Evolutionary conservation across 1,140 invertebrate species (phyloP).

Genomic region (Drosophila subpulchrella): DNA sequence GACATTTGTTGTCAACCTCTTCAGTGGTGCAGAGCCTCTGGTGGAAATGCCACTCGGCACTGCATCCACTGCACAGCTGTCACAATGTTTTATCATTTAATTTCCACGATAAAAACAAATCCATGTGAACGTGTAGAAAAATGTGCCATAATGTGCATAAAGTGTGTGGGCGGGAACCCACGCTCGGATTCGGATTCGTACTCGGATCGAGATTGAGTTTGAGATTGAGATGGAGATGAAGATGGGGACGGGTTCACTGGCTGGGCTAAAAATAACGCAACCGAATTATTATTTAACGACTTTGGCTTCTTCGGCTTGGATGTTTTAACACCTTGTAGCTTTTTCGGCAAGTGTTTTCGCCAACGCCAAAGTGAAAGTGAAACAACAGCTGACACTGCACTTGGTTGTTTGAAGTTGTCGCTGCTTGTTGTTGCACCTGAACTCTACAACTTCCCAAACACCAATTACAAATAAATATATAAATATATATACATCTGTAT

Average conservation of each 20-base stretch:
- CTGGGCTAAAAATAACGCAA: conserved; percentile 63
- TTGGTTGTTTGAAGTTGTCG: conserved; percentile 66
- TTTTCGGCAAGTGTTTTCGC: conserved; percentile 79
- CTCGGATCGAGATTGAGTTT: conserved; percentile 9
- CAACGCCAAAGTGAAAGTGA: conserved; percentile 75
- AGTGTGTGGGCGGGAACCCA: conserved; percentile 37
- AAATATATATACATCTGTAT: conserved; percentile 58
- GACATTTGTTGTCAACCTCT: conserved; percentile 75
- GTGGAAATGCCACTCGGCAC: conserved; percentile 68
- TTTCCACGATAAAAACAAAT: conserved; percentile 81
- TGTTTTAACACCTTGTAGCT: conserved; percentile 47
- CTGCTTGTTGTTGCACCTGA: conserved; percentile 69
- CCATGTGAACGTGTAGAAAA: conserved; percentile 55
- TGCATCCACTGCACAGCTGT: conserved; percentile 68
- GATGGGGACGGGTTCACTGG: conserved; percentile 47
- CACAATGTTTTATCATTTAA: conserved; percentile 83
- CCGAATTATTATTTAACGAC: conserved; percentile 77
- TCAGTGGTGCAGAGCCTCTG: conserved; percentile 21
- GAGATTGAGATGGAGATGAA: conserved; percentile 7
- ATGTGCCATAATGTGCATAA: conserved; percentile 9
- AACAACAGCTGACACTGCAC: conserved; percentile 67
- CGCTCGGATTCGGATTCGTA: conserved; percentile 4
- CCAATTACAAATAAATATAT: conserved; percentile 25
- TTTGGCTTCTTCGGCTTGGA: conserved; percentile 55
- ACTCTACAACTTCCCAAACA: conserved; percentile 66